Percentiles rank a stretch among this genome's conserved stretches.
Evolutionary conservation across 2,113 vertebrate species (phyloP).

Genomic region (Talpa occidentalis): DNA sequence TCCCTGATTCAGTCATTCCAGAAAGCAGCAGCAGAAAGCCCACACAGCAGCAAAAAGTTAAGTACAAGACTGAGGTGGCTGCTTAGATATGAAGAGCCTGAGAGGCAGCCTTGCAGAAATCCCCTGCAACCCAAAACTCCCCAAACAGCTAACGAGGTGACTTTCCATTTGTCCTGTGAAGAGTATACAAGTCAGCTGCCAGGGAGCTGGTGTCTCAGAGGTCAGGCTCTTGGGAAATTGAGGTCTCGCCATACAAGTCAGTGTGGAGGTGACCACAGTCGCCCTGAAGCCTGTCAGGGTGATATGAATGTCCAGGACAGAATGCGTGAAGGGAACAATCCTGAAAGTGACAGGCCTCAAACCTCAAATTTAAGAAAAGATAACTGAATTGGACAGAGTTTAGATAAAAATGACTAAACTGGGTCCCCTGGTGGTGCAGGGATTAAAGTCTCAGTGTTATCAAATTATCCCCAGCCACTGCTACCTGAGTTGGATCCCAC

Average conservation of each 20-base stretch:
- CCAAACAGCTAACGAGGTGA: neutral
- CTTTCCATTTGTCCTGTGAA: neutral
- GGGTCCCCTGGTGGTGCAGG: no score
- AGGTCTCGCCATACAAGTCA: neutral
- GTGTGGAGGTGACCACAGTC: rapidly evolving
- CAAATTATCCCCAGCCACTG: no score
- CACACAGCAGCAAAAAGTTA: neutral
- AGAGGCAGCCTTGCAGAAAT: neutral
- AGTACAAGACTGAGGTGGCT: neutral
- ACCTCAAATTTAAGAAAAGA: neutral
- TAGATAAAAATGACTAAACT: neutral
- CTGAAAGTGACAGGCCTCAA: neutral
- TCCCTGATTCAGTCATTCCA: neutral
- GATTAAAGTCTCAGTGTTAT: no score
- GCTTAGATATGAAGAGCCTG: neutral
- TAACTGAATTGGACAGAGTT: neutral
- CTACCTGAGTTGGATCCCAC: no score
- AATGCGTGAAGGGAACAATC: neutral
- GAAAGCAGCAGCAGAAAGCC: neutral
- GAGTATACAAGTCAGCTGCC: neutral
- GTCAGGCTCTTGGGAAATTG: neutral
- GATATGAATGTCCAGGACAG: neutral
- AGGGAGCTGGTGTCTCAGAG: neutral
- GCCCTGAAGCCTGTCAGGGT: neutral
- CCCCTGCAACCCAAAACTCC: neutral